Percentiles rank a stretch among this genome's conserved stretches.
These are phyloP conservation scores for Variabilichromis moorii DNA, from an alignment of 2,113 vertebrate genomes.

Conservation along the genomic window DNA sequence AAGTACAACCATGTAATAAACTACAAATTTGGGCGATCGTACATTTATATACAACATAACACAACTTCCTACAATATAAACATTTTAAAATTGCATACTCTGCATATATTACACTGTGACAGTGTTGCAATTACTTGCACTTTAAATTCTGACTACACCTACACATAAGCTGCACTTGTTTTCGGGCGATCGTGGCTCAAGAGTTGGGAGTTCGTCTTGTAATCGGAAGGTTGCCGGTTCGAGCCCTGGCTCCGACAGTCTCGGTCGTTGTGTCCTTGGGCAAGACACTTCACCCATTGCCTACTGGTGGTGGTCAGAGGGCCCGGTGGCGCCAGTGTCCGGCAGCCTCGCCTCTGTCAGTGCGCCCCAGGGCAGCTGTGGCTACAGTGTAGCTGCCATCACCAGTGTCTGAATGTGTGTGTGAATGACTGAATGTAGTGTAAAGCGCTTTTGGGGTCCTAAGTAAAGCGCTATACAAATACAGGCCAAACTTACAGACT, in stretches of 20 bases:
- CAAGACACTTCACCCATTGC: not conserved
- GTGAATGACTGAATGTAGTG: not conserved
- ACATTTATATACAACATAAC: not conserved
- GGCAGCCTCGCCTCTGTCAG: accelerated
- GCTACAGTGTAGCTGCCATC: too few species aligned
- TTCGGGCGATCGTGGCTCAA: accelerated
- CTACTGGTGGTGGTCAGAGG: not conserved
- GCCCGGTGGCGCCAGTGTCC: accelerated
- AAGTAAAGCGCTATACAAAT: not conserved
- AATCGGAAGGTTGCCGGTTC: accelerated
- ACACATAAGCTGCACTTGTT: not conserved
- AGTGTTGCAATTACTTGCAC: not conserved
- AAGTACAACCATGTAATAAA: not conserved
- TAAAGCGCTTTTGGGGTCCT: not conserved
- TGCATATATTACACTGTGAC: not conserved
- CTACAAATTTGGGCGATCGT: not conserved
- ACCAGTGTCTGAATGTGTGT: too few species aligned
- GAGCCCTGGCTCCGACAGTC: accelerated
- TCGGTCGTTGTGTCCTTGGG: accelerated
- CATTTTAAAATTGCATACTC: not conserved
- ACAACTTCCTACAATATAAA: not conserved
- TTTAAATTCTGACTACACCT: not conserved
- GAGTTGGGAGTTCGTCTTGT: not conserved
- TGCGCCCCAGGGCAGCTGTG: accelerated
- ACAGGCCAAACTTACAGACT: not conserved